Conservation (phyloP, 2,113 vertebrate species). For the Ammodytes marinus region DNA sequence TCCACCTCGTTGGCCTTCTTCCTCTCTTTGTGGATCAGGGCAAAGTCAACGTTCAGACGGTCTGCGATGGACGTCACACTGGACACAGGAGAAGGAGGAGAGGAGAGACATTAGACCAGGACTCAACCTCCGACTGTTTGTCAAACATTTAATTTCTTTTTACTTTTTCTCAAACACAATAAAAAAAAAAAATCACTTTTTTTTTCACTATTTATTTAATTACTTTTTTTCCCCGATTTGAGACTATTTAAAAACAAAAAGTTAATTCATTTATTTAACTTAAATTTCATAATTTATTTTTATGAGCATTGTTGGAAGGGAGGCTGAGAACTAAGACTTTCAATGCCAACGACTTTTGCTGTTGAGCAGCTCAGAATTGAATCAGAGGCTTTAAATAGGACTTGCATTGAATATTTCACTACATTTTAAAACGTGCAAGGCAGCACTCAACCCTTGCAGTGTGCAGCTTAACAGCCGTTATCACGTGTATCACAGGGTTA, state of each 20-base stretch:
- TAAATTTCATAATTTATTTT: too few relatives aligned
- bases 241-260: too few relatives aligned
- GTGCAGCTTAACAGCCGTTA: background rate
- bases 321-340: too few relatives aligned
- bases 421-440: too few relatives aligned
- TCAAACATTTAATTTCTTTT: background rate
- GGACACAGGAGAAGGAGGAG: background rate
- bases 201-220: too few relatives aligned
- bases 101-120: background rate
- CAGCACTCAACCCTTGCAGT: background rate
- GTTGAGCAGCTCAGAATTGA: background rate
- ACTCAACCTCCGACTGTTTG: background rate
- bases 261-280: too few relatives aligned
- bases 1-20: constrained; percentile 98
- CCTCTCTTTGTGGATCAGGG: constrained; percentile 96
- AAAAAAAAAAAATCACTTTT: too few relatives aligned
- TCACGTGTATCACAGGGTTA: background rate
- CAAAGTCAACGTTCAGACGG: constrained; percentile 95
- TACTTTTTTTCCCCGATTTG: background rate
- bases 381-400: too few relatives aligned
- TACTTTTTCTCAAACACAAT: too few relatives aligned
- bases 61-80: constrained; percentile 97
- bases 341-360: too few relatives aligned
- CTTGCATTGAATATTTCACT: too few relatives aligned
- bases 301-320: too few relatives aligned